A percentile compares a stretch with the other conserved stretches of the same genome.
Conservation (phyloP, 2,113 vertebrate genomes). For the Oplegnathus fasciatus region DNA sequence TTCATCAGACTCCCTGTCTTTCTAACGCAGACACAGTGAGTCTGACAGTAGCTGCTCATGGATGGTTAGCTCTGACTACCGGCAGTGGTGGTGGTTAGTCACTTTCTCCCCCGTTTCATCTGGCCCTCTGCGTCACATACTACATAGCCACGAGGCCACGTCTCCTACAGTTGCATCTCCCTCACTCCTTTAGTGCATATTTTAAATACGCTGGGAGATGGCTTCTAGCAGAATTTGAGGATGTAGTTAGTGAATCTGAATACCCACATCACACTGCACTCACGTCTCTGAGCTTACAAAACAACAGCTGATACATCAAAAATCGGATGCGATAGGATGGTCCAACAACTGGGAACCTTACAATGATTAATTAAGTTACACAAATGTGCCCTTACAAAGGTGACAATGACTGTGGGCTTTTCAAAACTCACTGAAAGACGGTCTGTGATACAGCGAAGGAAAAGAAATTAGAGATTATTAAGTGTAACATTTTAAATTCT, state of each 20-base stretch:
- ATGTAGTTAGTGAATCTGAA: constrained; percentile 37
- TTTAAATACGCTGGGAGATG: too few species aligned
- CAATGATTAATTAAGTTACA: constrained; percentile 12
- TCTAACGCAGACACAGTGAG: too few species aligned
- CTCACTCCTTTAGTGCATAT: too few species aligned
- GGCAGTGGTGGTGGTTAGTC: too few species aligned
- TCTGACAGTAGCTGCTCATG: too few species aligned
- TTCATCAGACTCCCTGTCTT: too few species aligned
- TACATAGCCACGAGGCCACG: too few species aligned
- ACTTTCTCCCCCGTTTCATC: too few species aligned
- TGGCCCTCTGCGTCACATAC: too few species aligned
- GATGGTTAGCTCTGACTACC: too few species aligned
- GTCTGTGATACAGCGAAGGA: background rate
- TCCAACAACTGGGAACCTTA: background rate
- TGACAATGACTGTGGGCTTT: constrained; percentile 37
- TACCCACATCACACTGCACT: constrained; percentile 1
- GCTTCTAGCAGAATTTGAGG: too few species aligned
- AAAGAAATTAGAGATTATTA: constrained; percentile 2
- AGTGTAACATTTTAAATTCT: constrained; percentile 19
- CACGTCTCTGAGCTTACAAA: background rate
- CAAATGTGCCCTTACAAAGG: constrained; percentile 36
- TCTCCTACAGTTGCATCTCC: too few species aligned
- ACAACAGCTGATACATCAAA: constrained; percentile 32
- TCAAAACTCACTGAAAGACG: background rate
- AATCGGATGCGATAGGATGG: background rate